Base-by-base conservation (phyloP, 2,888 invertebrate species). In the Macropis europaea region DNA sequence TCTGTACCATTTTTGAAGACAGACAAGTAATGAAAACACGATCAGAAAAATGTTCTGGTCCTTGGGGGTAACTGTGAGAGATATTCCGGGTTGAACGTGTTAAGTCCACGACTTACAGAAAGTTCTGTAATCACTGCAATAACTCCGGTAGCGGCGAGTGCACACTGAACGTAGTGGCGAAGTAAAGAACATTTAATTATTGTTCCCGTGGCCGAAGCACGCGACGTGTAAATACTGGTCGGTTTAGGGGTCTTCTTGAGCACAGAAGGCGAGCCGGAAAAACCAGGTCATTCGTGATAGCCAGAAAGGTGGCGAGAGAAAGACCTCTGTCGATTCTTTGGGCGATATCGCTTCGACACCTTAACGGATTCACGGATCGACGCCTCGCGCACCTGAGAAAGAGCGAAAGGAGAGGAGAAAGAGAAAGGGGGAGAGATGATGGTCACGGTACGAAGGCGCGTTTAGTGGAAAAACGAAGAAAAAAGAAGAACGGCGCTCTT, bases 401-500 rank as follows among this genome's bases (percentile, higher is more conserved):
- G n/a, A 19, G 28, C 34, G 19, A 15, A 52, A 26, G 32, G 45
- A 60, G 24, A 15, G 5, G n/a, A 30, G 24, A 24, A 17, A 30
- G 26, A 5, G 13, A 17, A 17, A 47, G 48, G 9, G n/a, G 22
- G 26, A 43, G 19, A 36, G 26, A 7, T 2, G 48, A 34, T 9
- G 50, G 36, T 32, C 42, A 28, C 26, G 26, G 34, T 30, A 32
- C 54, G 59, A 24, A 62, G 42, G 47, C 62, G 43, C 64, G 68
- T 70, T 79, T 64, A 79, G 34, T 59, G 59, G 42, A 62, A 59
- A 52, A 47, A 59, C 42, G 73, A 62, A 76, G n/a, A n/a, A n/a
- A n/a, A n/a, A n/a, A n/a, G n/a, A 76, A 79, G 69, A 62, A 73
- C 54, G 64, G 40, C 13, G 54, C 64, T 78, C 81, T 81, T 69